Percentiles rank a stretch among this genome's conserved stretches.
Evolutionary conservation across 2,797 vertebrate species (phyloP).

Genomic region (Paratrypauchen microcephalus): DNA sequence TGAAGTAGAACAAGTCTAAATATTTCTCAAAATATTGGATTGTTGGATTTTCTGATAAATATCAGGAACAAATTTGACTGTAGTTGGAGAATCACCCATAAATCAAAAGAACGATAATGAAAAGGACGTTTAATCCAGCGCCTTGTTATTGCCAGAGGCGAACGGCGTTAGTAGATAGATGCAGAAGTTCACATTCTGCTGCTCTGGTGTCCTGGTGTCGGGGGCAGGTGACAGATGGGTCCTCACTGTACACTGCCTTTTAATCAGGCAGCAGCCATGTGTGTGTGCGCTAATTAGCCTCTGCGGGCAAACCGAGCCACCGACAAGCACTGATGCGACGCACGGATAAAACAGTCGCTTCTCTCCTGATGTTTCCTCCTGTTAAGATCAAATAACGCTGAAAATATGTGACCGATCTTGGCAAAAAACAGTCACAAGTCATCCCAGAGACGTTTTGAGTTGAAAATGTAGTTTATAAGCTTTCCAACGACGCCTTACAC

Average conservation of each 20-base stretch:
- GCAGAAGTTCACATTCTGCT: neutral
- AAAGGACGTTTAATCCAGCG: too few relatives aligned
- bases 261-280: slow-evolving; percentile 91
- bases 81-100: too few relatives aligned
- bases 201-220: slow-evolving; percentile 76
- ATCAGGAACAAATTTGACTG: too few relatives aligned
- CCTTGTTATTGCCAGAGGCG: neutral
- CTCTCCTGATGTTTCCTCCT: slow-evolving; percentile 38
- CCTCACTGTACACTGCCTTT: slow-evolving; percentile 87
- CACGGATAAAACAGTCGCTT: neutral
- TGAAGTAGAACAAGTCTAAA: too few relatives aligned
- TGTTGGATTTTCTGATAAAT: too few relatives aligned
- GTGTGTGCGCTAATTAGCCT: slow-evolving; percentile 81
- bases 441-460: too few relatives aligned
- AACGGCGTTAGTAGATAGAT: neutral
- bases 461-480: too few relatives aligned
- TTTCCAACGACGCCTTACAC: too few relatives aligned
- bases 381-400: neutral
- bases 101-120: too few relatives aligned
- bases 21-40: too few relatives aligned
- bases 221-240: slow-evolving; percentile 87
- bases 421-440: too few relatives aligned
- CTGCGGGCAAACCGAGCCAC: slow-evolving; percentile 77
- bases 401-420: too few relatives aligned
- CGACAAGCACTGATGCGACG: slow-evolving; percentile 28